Percentiles rank a stretch among this genome's conserved stretches.
phyloP scores from a whole-genome alignment of 2,888 invertebrate genomes.

The Trichopoda pennipes region DNA sequence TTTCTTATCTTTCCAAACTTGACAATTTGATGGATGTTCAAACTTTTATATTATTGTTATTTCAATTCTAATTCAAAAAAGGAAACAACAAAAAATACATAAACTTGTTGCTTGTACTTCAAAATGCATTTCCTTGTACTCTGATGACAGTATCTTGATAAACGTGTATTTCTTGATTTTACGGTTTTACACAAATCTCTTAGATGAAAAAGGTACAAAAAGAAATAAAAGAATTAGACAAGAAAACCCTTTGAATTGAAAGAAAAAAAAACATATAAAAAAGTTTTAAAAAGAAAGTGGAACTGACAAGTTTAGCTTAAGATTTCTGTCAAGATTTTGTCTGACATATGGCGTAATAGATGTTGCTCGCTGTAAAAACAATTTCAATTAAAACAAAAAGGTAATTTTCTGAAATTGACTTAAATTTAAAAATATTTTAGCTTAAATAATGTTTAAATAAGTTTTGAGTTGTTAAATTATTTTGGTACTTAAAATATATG shows the following conservation, averaged over 20 bases:
- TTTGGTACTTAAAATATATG: no score
- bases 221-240: neutral
- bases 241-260: slow-evolving; percentile 20
- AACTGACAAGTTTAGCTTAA: slow-evolving; percentile 44
- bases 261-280: slow-evolving; percentile 13
- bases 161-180: slow-evolving; percentile 7
- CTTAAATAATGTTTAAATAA: no score
- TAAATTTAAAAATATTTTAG: no score
- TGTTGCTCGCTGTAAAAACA: neutral
- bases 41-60: slow-evolving; percentile 66
- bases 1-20: slow-evolving; percentile 46
- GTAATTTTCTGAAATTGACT: no score
- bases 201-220: neutral
- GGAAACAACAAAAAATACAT: slow-evolving; percentile 1
- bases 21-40: slow-evolving; percentile 70
- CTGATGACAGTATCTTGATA: slow-evolving; percentile 52
- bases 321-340: slow-evolving; percentile 16
- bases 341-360: neutral
- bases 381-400: neutral
- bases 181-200: slow-evolving; percentile 21
- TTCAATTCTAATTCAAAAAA: slow-evolving; percentile 40
- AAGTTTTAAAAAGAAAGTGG: no score
- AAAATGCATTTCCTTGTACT: slow-evolving; percentile 31
- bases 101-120: slow-evolving; percentile 43
- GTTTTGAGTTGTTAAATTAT: no score